Percentiles rank a stretch among this genome's conserved stretches.
phyloP scores from a whole-genome alignment of 2,888 invertebrate genomes.

The Plebejus anna region DNA sequence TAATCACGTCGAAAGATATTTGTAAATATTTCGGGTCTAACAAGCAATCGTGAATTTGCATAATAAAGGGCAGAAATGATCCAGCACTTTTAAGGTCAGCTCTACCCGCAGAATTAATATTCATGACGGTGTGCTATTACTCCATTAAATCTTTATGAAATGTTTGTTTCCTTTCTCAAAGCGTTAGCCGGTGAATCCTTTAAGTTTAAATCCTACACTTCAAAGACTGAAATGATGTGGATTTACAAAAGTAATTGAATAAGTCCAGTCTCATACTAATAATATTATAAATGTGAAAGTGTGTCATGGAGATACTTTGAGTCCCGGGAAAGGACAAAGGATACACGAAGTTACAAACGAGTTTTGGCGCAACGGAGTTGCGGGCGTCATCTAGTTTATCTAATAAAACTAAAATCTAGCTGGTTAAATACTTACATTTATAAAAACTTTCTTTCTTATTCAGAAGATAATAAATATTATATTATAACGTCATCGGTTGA shows the following conservation, averaged over 20 bases:
- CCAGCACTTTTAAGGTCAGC: constrained; percentile 33
- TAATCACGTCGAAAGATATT: constrained; percentile 23
- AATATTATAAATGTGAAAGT: too few species aligned
- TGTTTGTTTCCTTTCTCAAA: constrained; percentile 15
- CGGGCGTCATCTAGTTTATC: too few species aligned
- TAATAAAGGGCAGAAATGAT: constrained; percentile 35
- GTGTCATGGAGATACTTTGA: too few species aligned
- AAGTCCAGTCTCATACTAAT: too few species aligned
- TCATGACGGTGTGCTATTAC: constrained; percentile 31
- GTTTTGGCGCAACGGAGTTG: too few species aligned
- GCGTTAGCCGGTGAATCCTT: not conserved
- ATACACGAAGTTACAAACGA: too few species aligned
- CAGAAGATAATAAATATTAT: not conserved
- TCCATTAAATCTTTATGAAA: constrained; percentile 26
- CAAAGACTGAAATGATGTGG: not conserved
- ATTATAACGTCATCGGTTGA: not conserved
- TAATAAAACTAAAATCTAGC: too few species aligned
- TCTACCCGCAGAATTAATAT: constrained; percentile 34
- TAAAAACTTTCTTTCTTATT: too few species aligned
- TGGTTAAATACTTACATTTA: too few species aligned
- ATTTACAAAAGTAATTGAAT: too few species aligned
- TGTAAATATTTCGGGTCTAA: constrained; percentile 28
- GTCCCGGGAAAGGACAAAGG: too few species aligned
- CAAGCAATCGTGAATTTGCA: constrained; percentile 36
- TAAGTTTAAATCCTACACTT: not conserved